A percentile compares a stretch with the other conserved stretches of the same genome.
phyloP scores from a whole-genome alignment of 2,797 vertebrate genomes.

The Agapornis canus region DNA sequence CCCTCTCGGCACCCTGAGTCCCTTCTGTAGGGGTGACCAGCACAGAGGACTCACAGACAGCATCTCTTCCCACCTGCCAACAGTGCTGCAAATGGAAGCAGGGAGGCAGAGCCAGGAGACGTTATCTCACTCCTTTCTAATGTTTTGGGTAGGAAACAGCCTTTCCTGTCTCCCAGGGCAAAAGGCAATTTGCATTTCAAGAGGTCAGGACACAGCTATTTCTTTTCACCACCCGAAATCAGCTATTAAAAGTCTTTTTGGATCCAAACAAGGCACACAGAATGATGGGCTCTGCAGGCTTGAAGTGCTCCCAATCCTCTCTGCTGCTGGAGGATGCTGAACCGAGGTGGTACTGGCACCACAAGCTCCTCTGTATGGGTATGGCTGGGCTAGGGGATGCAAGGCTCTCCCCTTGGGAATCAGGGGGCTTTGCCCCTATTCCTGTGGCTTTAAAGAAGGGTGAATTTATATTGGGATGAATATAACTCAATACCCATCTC shows the following conservation, averaged over 20 bases:
- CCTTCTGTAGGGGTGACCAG: neutral
- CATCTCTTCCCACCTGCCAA: neutral
- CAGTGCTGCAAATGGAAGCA: neutral
- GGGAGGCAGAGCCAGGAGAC: neutral
- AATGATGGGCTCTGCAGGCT: slow-evolving; percentile 11
- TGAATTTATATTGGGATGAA: accelerated
- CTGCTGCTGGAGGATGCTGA: neutral
- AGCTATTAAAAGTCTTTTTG: neutral
- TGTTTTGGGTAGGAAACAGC: neutral
- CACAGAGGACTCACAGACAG: accelerated
- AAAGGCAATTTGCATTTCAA: slow-evolving; percentile 46
- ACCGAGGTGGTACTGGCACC: accelerated
- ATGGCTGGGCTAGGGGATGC: neutral
- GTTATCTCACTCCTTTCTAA: neutral
- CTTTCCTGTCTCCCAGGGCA: neutral
- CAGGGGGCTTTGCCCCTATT: accelerated
- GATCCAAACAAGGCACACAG: neutral
- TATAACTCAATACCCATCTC: neutral
- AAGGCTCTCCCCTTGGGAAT: neutral
- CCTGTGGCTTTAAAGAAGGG: neutral
- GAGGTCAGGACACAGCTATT: neutral
- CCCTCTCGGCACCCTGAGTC: accelerated
- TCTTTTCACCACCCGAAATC: neutral
- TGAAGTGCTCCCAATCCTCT: neutral
- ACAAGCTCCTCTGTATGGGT: accelerated